Base-by-base conservation (phyloP, 2,113 vertebrate genomes). In the Austrofundulus limnaeus region DNA sequence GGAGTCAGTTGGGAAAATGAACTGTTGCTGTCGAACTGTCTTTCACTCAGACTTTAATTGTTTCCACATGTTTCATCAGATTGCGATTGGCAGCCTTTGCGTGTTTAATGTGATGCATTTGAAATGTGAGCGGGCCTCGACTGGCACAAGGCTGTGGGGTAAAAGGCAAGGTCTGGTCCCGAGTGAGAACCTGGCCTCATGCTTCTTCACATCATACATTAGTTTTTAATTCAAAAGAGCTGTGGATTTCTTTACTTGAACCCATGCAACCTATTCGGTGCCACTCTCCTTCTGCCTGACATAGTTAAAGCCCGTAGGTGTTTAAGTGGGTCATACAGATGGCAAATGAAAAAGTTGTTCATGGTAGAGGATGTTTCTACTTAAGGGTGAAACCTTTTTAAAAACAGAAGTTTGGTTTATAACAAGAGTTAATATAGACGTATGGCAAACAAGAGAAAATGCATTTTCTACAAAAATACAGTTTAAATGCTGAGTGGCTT, bases 61-160 rank as follows among this genome's bases (percentile, higher is more conserved):
- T 78, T 90, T 89, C 87, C 89, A 92, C 84, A 90, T 91, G 91
- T 65, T 80, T 60, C 55, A 60, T 73, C 64, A 85, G 86, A 89
- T 87, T 77, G 67, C 70, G 55, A 20, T 68, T 80, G 81, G 73
- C 69, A 80, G 59, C 25, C 68, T 55, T 34, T 64, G 75, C 14
- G 5, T 83, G 72, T 81, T 78, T 70, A 48, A 61, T 15, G 17
- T 39, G 60, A 72, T 81, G 65, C 52, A 72, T 84, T 80, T 75
- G 78, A 81, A 83, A 86, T 58, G 53, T 62, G 72, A 80, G 54
- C 19, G 0, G 49, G 31, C 47, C 50, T 69, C 20, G 58, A 78
- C 62, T 76, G 80, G 77, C 67, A 86, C 66, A 12, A 47, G 66
- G 61, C 56, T 57, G 51, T 38, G 39, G 63, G 78, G 61, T 72